Conservation (phyloP, 1,140 invertebrate genomes). For the Tribolium madens region DNA sequence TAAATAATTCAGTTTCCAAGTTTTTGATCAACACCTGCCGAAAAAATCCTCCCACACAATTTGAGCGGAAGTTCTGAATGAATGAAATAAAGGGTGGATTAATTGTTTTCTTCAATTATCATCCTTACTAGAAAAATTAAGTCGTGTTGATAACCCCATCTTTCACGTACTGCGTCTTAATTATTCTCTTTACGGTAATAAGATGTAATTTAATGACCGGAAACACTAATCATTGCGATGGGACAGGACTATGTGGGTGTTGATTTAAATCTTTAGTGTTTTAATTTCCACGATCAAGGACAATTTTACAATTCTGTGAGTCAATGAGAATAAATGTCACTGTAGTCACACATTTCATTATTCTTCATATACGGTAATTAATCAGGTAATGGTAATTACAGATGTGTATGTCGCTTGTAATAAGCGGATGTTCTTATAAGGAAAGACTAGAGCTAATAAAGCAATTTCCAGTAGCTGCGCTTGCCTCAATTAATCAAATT, state of each 20-base stretch:
- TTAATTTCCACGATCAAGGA: slow-evolving; percentile 11
- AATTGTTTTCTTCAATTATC: slow-evolving; percentile 11
- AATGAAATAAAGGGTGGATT: neutral
- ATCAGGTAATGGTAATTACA: slow-evolving; percentile 7
- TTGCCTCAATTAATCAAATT: slow-evolving; percentile 4
- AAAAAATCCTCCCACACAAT: slow-evolving; percentile 4
- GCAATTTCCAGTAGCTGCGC: neutral
- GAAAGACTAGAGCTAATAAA: neutral
- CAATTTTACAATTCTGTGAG: neutral
- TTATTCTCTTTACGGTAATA: slow-evolving; percentile 2
- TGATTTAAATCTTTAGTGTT: slow-evolving; percentile 1
- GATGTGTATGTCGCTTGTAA: slow-evolving; percentile 6
- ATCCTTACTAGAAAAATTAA: slow-evolving; percentile 14
- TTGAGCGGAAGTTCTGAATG: neutral
- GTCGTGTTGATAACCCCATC: slow-evolving; percentile 15
- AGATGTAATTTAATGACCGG: slow-evolving; percentile 17
- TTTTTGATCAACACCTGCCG: slow-evolving; percentile 6
- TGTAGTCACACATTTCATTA: slow-evolving; percentile 6
- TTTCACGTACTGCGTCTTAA: neutral
- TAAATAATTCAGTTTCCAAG: slow-evolving; percentile 4
- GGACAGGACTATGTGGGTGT: slow-evolving; percentile 6
- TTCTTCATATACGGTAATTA: neutral
- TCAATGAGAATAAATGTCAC: slow-evolving; percentile 12
- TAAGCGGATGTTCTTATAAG: slow-evolving; percentile 29
- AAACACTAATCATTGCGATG: neutral